Percentiles rank a stretch among this genome's conserved stretches.
These are phyloP conservation scores for Phaenicophaeus curvirostris DNA, from an alignment of 2,797 vertebrate genomes.

Conservation along the genomic window DNA sequence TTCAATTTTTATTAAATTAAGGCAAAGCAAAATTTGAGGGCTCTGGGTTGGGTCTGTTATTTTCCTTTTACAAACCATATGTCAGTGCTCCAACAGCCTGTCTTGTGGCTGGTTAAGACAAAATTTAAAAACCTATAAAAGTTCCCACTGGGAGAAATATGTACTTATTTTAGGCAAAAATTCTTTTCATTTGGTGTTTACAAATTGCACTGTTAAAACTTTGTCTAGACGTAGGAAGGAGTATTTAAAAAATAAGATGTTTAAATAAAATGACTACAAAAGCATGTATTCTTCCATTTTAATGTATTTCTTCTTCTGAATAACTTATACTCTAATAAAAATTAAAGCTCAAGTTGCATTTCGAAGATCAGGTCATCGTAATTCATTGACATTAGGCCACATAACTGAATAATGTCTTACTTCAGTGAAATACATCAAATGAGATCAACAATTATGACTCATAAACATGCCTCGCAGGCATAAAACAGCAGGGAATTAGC, in stretches of 20 bases:
- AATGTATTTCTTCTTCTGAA: slow-evolving; percentile 60
- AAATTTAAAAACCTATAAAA: not conserved
- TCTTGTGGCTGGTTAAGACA: not conserved
- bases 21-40: not conserved
- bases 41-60: not conserved
- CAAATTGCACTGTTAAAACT: slow-evolving; percentile 20
- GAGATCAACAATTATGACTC: slow-evolving; percentile 99
- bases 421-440: slow-evolving; percentile 99
- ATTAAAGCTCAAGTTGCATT: slow-evolving; percentile 92
- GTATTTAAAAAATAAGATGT: slow-evolving; percentile 50
- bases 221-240: slow-evolving; percentile 41
- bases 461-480: slow-evolving; percentile 99
- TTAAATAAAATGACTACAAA: slow-evolving; percentile 60
- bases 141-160: not conserved
- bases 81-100: not conserved
- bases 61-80: not conserved
- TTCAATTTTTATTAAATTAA: not conserved
- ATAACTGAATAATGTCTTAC: slow-evolving; percentile 99
- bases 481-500: slow-evolving; percentile 99
- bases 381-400: slow-evolving; percentile 97
- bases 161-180: not conserved
- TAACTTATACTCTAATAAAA: slow-evolving; percentile 80
- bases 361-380: slow-evolving; percentile 93
- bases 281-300: slow-evolving; percentile 61
- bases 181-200: slow-evolving; percentile 35